phyloP scores from a whole-genome alignment of 2,797 vertebrate genomes.

The Champsocephalus esox region DNA sequence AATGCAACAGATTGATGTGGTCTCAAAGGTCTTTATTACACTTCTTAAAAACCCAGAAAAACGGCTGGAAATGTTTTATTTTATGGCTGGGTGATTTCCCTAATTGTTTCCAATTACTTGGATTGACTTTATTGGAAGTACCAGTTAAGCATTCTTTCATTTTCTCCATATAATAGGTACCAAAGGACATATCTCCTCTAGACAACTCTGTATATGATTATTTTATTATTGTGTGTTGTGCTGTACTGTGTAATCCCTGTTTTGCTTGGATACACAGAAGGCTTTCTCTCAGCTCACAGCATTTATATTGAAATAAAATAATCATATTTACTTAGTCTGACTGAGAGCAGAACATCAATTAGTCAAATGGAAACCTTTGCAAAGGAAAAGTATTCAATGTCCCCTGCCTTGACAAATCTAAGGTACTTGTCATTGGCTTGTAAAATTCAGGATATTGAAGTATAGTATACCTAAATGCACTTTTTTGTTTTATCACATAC shows the following conservation, averaged over 20 bases:
- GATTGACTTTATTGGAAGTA: background rate
- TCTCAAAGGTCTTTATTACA: background rate
- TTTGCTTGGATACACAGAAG: background rate
- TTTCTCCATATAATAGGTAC: background rate
- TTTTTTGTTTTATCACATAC: no score
- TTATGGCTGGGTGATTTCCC: background rate
- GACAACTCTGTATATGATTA: background rate
- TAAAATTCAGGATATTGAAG: background rate
- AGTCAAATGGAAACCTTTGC: constrained; percentile 3
- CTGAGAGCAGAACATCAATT: background rate
- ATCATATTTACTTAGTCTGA: background rate
- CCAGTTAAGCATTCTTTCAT: background rate
- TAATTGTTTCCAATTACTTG: background rate
- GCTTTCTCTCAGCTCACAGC: background rate
- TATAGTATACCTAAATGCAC: background rate
- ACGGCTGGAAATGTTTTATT: constrained; percentile 2
- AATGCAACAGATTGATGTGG: background rate
- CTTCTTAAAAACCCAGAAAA: background rate
- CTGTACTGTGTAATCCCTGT: background rate
- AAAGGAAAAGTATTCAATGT: background rate
- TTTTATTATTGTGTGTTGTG: background rate
- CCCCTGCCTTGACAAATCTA: background rate
- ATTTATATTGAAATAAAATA: background rate
- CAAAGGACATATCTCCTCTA: background rate
- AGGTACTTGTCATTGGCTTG: background rate